Evolutionary conservation across 2,888 invertebrate genomes (phyloP), one percentile per base, ranked within the genome.

Genomic region (Thereva nobilitata): DNA sequence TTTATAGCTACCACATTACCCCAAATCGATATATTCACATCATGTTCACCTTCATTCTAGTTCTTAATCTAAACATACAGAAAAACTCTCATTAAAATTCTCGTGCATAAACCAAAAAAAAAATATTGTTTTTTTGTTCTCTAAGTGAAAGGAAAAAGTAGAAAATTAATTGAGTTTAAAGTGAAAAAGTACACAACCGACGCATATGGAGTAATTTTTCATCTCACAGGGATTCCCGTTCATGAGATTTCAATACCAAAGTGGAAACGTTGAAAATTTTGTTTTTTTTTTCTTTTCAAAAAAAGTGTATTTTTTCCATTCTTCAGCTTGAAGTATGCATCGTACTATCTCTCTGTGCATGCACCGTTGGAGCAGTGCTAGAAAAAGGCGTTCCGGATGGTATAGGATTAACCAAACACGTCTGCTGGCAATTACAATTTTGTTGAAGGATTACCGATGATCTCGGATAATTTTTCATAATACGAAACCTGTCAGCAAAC

Each of bases 361-460:
- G 23, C 10, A 45, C 12, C 34, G 49, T 37, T 34, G 49, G 49
- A 12, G 59, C 12, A 59, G 59, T 59, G 12, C n/a, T 4, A 47
- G 59, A 47, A 38, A 59, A 59, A 59, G 47, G 59, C 49, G 35
- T 35, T 52, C 23, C 42, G 10, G 34, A 35, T 23, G 12, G 23
- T 44, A 35, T 42, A 64, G 47, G 55, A 64, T 64, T 64, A 64
- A 57, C 53, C 23, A 23, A 23, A 23, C 41, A 49, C 53, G 64
- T 67, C 67, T 67, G 67, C 42, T 40, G 56, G 67, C 67, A 67
- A 67, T 67, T 67, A 67, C 67, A 67, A 9, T 56, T 67, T 49
- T 56, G 67, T 67, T 67, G 67, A 67, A 56, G 67, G 64, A 67
- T 67, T 64, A 64, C 64, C 56, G 41, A 64, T 67, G 64, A 67